These are phyloP conservation scores for Pissodes strobi DNA, from an alignment of 1,140 invertebrate species.

Conservation along the genomic window DNA sequence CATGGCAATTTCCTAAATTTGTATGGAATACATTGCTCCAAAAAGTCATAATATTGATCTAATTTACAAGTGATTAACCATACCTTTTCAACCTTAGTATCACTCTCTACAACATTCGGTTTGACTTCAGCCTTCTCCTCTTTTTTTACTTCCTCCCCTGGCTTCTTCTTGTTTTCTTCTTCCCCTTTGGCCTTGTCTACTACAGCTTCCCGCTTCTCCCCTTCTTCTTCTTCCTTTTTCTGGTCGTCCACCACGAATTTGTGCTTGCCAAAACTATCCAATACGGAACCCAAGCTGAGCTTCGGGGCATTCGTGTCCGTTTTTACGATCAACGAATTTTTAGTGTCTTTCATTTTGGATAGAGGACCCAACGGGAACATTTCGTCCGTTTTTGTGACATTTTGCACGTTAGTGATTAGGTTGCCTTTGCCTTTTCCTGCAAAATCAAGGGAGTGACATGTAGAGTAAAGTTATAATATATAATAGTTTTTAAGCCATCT, in stretches of 20 bases:
- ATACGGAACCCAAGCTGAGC: slow-evolving; percentile 78
- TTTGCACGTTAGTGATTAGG: slow-evolving; percentile 65
- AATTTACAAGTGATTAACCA: too few relatives aligned
- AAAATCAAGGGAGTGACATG: too few relatives aligned
- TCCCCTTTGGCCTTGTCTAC: slow-evolving; percentile 47
- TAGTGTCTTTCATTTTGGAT: slow-evolving; percentile 60
- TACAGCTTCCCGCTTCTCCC: slow-evolving; percentile 42
- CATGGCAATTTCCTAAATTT: too few relatives aligned
- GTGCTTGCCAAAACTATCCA: slow-evolving; percentile 68
- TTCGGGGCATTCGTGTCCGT: slow-evolving; percentile 71
- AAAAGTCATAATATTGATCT: too few relatives aligned
- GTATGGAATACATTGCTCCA: too few relatives aligned
- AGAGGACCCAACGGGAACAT: slow-evolving; percentile 53
- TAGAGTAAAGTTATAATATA: too few relatives aligned
- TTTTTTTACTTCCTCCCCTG: slow-evolving; percentile 41
- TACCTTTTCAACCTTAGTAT: too few relatives aligned
- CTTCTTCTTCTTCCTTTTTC: slow-evolving; percentile 55
- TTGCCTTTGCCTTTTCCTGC: slow-evolving; percentile 81
- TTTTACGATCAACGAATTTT: slow-evolving; percentile 61
- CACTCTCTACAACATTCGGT: too few relatives aligned
- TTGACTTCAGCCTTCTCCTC: slow-evolving; percentile 35
- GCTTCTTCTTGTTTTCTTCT: slow-evolving; percentile 51
- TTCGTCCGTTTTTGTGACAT: slow-evolving; percentile 60
- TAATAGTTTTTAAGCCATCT: too few relatives aligned
- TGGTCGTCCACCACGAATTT: slow-evolving; percentile 63